Evolutionary conservation across 2,797 vertebrate genomes (phyloP).

Genomic region (Acropternis orthonyx): DNA sequence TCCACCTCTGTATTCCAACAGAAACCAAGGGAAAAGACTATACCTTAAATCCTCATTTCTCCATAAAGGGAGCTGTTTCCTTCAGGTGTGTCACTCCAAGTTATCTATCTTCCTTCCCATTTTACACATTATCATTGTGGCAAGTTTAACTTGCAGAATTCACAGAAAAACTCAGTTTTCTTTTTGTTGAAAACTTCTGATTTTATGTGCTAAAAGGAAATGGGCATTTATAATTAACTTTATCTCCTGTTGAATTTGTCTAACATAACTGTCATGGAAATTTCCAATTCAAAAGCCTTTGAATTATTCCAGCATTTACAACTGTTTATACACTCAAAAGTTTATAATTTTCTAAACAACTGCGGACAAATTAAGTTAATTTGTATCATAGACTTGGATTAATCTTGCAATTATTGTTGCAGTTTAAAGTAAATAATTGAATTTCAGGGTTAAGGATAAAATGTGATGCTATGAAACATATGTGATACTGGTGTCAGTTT

Average conservation of each 20-base stretch:
- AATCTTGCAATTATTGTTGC: slow-evolving; percentile 65
- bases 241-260: slow-evolving; percentile 10
- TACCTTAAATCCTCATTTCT: slow-evolving; percentile 70
- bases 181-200: neutral
- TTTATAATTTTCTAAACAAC: slow-evolving; percentile 51
- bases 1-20: slow-evolving; percentile 71
- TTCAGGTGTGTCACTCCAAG: slow-evolving; percentile 24
- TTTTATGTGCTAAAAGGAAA: slow-evolving; percentile 22
- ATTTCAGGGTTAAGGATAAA: slow-evolving; percentile 69
- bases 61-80: slow-evolving; percentile 36
- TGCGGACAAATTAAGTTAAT: slow-evolving; percentile 55
- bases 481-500: slow-evolving; percentile 59
- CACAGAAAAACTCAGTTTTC: neutral
- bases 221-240: neutral
- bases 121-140: neutral
- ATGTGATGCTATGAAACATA: slow-evolving; percentile 58
- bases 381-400: slow-evolving; percentile 45
- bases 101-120: slow-evolving; percentile 41
- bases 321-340: slow-evolving; percentile 28
- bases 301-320: slow-evolving; percentile 53
- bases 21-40: slow-evolving; percentile 46
- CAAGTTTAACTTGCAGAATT: slow-evolving; percentile 30
- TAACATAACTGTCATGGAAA: slow-evolving; percentile 5
- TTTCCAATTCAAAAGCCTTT: slow-evolving; percentile 17
- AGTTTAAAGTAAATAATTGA: slow-evolving; percentile 70